phyloP scores from a whole-genome alignment of 2,113 vertebrate genomes.

The Channa maculata region DNA sequence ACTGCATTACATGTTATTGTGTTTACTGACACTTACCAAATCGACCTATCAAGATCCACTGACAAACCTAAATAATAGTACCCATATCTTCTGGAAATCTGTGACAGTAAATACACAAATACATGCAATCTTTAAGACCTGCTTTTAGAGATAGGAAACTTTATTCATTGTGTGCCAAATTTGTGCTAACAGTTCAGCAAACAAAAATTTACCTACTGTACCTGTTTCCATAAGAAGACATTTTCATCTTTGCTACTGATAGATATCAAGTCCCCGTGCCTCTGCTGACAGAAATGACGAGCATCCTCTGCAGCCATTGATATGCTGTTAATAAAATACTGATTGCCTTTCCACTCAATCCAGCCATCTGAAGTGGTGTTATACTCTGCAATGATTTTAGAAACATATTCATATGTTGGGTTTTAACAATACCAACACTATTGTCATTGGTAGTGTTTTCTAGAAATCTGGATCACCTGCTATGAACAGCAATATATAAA shows the following conservation, averaged over 20 bases:
- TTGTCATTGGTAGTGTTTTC: too few species aligned
- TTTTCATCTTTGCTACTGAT: conserved; percentile 89
- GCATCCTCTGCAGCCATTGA: conserved; percentile 85
- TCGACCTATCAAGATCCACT: conserved; percentile 88
- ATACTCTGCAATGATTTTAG: conserved; percentile 76
- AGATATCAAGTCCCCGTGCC: conserved; percentile 87
- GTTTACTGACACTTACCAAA: conserved; percentile 82
- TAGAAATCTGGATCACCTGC: too few species aligned
- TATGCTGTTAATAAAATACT: conserved; percentile 86
- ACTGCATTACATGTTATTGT: not conserved
- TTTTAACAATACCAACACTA: too few species aligned
- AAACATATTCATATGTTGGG: not conserved
- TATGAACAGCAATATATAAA: too few species aligned
- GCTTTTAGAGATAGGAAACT: not conserved
- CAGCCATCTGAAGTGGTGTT: conserved; percentile 89
- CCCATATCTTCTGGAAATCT: conserved; percentile 76
- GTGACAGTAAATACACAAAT: conserved; percentile 23
- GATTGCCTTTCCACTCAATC: conserved; percentile 84
- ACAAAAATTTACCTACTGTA: not conserved
- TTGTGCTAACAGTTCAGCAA: not conserved
- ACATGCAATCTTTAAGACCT: not conserved
- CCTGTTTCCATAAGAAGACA: conserved; percentile 90
- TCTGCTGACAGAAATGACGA: conserved; percentile 86
- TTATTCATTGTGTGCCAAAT: not conserved
- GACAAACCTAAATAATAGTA: conserved; percentile 89